phyloP scores from a whole-genome alignment of 2,113 vertebrate genomes.

The Macaca mulatta region DNA sequence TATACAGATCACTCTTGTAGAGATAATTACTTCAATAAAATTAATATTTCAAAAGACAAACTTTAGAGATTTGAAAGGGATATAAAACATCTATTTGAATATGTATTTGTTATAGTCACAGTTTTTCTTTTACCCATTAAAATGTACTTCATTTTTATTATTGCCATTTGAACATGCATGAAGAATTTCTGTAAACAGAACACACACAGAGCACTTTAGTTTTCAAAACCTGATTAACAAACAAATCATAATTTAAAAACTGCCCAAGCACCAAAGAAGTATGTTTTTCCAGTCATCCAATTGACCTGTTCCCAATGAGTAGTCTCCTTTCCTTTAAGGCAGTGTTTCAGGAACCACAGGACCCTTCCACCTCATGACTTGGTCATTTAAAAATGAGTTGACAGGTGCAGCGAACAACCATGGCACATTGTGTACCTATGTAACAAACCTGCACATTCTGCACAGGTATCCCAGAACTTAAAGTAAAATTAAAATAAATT shows the following conservation, averaged over 20 bases:
- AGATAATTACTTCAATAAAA: constrained; percentile 41
- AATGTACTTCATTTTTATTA: constrained; percentile 11
- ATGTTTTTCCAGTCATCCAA: neutral
- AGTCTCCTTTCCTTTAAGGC: neutral
- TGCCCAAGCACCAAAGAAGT: neutral
- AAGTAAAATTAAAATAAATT: too few relatives aligned
- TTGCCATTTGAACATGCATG: neutral
- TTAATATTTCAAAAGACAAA: constrained; percentile 33
- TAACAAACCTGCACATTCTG: too few relatives aligned
- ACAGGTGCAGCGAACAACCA: too few relatives aligned
- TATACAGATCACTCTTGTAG: constrained; percentile 29
- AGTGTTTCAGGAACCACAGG: neutral
- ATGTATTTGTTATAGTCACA: neutral
- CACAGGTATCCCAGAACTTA: too few relatives aligned
- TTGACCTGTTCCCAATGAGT: neutral
- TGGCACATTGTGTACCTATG: too few relatives aligned
- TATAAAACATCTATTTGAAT: neutral
- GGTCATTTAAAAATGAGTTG: neutral
- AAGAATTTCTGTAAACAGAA: neutral
- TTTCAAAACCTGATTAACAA: neutral
- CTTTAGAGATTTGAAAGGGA: neutral
- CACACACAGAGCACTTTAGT: neutral
- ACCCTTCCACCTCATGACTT: neutral
- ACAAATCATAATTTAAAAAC: neutral
- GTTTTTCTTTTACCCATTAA: constrained; percentile 4